Evolutionary conservation across 2,888 invertebrate genomes (phyloP).

Genomic region (Himalopsyche kuldschensis): DNA sequence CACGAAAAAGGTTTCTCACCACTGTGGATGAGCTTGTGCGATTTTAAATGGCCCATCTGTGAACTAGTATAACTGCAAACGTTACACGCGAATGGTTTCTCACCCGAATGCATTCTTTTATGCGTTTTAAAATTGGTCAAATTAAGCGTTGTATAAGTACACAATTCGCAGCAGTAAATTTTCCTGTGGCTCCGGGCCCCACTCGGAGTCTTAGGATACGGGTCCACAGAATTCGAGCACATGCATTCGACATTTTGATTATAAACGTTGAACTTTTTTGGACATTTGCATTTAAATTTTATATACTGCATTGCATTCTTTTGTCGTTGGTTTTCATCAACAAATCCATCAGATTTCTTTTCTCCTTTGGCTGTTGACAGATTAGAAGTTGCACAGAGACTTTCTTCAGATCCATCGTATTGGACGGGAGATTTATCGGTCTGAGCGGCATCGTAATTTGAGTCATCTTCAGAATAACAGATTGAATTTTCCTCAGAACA

Average conservation of each 20-base stretch:
- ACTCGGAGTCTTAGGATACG: conserved; percentile 65
- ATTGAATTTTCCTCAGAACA: not conserved
- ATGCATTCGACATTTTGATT: conserved; percentile 43
- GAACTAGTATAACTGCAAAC: conserved; percentile 10
- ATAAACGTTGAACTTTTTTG: not conserved
- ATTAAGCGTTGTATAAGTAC: conserved; percentile 11
- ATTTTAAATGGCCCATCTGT: conserved; percentile 6
- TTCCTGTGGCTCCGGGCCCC: conserved; percentile 1
- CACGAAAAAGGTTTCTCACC: conserved; percentile 9
- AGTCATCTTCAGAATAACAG: not conserved
- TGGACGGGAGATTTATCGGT: not conserved
- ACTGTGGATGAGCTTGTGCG: conserved; percentile 7
- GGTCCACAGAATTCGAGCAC: conserved; percentile 88
- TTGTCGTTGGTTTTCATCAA: not conserved
- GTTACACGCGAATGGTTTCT: conserved; percentile 11
- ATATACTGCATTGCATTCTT: not conserved
- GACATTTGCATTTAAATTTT: not conserved
- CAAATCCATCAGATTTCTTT: not conserved
- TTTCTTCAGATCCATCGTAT: too few relatives aligned
- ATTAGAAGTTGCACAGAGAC: too few relatives aligned
- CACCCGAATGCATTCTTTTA: conserved; percentile 16
- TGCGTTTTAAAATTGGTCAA: conserved; percentile 17
- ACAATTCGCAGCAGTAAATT: conserved; percentile 15
- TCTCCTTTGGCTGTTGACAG: not conserved
- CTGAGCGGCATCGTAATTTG: not conserved